Conservation (phyloP, 2,113 vertebrate genomes). For the Phalacrocorax aristotelis region DNA sequence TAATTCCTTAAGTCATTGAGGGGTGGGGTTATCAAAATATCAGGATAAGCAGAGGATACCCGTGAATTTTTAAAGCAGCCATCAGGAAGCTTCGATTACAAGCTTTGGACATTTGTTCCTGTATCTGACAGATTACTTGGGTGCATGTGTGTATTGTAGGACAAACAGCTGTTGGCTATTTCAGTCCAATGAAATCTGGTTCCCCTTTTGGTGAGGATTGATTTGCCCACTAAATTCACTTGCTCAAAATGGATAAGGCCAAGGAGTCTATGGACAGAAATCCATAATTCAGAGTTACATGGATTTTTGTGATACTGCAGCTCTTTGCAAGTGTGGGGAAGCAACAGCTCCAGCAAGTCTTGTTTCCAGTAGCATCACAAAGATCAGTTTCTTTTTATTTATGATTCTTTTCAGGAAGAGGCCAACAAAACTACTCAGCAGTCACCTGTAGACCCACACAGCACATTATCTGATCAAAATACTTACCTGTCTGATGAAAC, state of each 20-base stretch:
- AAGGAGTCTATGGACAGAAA: background rate
- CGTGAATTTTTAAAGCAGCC: background rate
- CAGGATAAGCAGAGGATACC: background rate
- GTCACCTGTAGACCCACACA: fast-evolving
- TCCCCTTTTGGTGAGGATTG: background rate
- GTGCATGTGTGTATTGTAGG: background rate
- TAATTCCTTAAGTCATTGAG: background rate
- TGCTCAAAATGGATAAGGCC: background rate
- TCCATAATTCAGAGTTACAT: background rate
- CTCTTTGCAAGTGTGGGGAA: background rate
- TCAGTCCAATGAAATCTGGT: background rate
- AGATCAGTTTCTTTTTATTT: background rate
- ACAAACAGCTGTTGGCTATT: background rate
- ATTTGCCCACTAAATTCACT: background rate
- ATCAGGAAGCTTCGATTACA: background rate
- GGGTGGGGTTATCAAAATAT: background rate
- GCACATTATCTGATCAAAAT: background rate
- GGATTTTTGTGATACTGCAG: background rate
- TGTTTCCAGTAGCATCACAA: background rate
- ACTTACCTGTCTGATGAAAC: constrained; percentile 84
- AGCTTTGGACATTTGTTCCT: background rate
- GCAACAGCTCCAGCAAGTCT: background rate
- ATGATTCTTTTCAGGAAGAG: background rate
- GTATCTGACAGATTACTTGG: background rate
- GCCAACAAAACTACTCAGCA: background rate